Evolutionary conservation across 2,888 invertebrate genomes (phyloP).

Genomic region (Eledona agricola): DNA sequence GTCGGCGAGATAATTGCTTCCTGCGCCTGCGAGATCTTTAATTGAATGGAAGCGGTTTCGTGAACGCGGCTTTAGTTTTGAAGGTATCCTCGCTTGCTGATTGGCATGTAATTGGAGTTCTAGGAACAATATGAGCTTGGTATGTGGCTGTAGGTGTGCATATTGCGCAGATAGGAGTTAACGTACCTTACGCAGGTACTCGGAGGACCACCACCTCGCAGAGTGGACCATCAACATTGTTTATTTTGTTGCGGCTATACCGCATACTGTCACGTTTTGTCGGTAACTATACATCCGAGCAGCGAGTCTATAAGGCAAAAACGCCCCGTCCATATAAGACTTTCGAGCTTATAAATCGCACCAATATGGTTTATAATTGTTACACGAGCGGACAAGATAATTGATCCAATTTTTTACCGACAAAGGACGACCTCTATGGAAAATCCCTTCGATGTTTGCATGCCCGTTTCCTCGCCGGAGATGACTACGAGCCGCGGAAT

Average conservation of each 20-base stretch:
- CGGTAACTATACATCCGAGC: slow-evolving; percentile 45
- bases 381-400: slow-evolving; percentile 40
- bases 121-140: slow-evolving; percentile 35
- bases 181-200: slow-evolving; percentile 30
- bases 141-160: slow-evolving; percentile 29
- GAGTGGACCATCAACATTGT: slow-evolving; percentile 42
- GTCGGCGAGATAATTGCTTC: too few relatives aligned
- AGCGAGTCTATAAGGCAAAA: slow-evolving; percentile 43
- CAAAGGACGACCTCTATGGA: slow-evolving; percentile 22
- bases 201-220: slow-evolving; percentile 21
- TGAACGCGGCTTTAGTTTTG: slow-evolving; percentile 18
- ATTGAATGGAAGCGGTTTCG: too few relatives aligned
- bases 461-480: slow-evolving; percentile 7
- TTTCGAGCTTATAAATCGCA: slow-evolving; percentile 43
- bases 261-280: slow-evolving; percentile 51
- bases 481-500: too few relatives aligned
- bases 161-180: slow-evolving; percentile 28
- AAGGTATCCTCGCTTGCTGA: slow-evolving; percentile 20
- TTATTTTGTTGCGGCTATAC: slow-evolving; percentile 49
- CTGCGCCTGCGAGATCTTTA: too few relatives aligned
- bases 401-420: slow-evolving; percentile 40
- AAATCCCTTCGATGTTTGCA: slow-evolving; percentile 21
- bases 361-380: slow-evolving; percentile 45
- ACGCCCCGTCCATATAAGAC: slow-evolving; percentile 42
- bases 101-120: slow-evolving; percentile 36